phyloP scores from a whole-genome alignment of 2,113 vertebrate species.

The Sisor rabdophorus region DNA sequence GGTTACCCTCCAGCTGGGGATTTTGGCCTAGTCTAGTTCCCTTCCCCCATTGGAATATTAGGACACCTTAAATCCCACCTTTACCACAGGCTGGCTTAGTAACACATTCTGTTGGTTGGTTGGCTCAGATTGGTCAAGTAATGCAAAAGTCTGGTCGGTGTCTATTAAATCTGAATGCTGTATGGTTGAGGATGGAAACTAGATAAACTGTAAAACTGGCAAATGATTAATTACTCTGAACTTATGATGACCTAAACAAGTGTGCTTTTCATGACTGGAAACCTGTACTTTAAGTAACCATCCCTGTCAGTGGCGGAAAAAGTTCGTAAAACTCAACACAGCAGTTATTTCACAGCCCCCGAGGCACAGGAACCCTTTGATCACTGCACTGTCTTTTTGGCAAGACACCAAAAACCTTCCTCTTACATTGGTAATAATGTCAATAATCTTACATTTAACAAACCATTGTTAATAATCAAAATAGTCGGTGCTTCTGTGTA shows the following conservation, averaged over 20 bases:
- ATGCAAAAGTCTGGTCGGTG: not conserved
- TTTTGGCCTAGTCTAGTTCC: constrained; percentile 56
- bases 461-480: not conserved
- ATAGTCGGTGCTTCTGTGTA: not conserved
- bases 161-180: too few relatives aligned
- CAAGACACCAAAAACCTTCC: constrained; percentile 3
- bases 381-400: constrained; percentile 20
- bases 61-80: constrained; percentile 6
- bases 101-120: not conserved
- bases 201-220: not conserved
- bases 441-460: not conserved
- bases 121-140: not conserved
- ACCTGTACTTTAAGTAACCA: not conserved
- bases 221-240: not conserved
- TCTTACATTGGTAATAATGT: not conserved
- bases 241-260: not conserved
- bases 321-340: constrained; percentile 51
- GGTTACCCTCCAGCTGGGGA: constrained; percentile 61
- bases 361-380: constrained; percentile 43
- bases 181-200: not conserved
- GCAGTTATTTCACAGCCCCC: constrained; percentile 41
- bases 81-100: not conserved
- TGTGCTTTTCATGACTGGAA: constrained; percentile 6
- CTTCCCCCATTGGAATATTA: constrained; percentile 35
- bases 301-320: constrained; percentile 24